Evolutionary conservation across 35 echinoderm and acorn worm genomes (phyloP), one percentile per base, ranked within the genome.

Genomic region (Heliocidaris tuberculata): DNA sequence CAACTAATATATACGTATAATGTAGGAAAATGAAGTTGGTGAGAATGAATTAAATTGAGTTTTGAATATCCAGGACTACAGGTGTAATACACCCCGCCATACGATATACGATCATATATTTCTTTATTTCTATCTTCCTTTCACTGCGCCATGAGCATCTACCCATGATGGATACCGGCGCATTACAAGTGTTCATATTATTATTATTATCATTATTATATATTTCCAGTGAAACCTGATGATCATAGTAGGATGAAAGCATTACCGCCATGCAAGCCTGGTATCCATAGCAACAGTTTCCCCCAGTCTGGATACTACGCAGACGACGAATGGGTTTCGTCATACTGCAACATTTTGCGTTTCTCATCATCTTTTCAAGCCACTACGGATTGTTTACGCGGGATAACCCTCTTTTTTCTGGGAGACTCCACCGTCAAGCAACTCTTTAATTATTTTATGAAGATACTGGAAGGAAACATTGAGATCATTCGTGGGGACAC

Each of bases 341-440:
- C 91, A 31, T 52, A 93, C 91, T 93, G 91, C 50, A 56, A 93
- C 10, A 56, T 93, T 30, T 30, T 93, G 50, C 91, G 91, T 48
- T 93, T 93, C 50, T 93, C 91, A 11, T 49, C 91, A 13, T 93
- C 50, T 49, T n/a, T 27, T 19, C 9, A 1, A 13, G 50, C 47
- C 47, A 93, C 50, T 32, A 7, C 12, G n/a, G 29, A 59, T 17
- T 93, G 91, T 93, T 59, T 93, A n/a, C 91, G 91, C 91, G 47
- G 29, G 91, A 93, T 59, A n/a, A 93, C 91, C 7, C 9, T 93
- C n/a, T 93, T 52, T n/a, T 93, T 93, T 59, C 48, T 93, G 0
- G 91, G 91, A 11, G 91, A 93, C 29, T 56, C 91, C n/a, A 93
- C 91, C 21, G 50, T 59, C 11, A 93, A 59, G 50, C 47, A 93